Evolutionary conservation across 2,113 vertebrate genomes (phyloP).

Genomic region (Ovis canadensis): DNA sequence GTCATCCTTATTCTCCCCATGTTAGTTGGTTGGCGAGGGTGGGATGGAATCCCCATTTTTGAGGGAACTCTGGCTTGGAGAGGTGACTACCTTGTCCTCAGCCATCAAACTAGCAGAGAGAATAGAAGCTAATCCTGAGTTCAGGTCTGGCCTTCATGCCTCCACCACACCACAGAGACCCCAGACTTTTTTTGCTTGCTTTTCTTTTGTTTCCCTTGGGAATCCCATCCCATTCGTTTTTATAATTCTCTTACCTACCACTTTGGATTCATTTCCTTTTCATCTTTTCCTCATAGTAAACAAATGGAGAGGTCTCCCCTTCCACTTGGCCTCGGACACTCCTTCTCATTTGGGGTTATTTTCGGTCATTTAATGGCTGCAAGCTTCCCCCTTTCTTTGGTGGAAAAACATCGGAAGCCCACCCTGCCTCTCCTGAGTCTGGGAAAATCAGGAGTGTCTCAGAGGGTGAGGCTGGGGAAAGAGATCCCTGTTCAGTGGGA

Average conservation of each 20-base stretch:
- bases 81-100: not conserved
- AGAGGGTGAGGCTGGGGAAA: conserved; percentile 46
- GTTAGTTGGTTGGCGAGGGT: not conserved
- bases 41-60: not conserved
- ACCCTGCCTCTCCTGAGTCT: conserved; percentile 49
- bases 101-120: fast-evolving
- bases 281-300: not conserved
- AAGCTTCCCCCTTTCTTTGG: conserved; percentile 24
- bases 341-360: conserved; percentile 66
- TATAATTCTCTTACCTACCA: not conserved
- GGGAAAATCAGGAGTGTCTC: conserved; percentile 57
- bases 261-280: not conserved
- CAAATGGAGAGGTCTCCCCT: not conserved
- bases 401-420: conserved; percentile 43
- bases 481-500: not conserved
- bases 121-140: not conserved
- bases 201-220: conserved; percentile 26
- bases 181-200: no score
- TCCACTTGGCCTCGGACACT: conserved; percentile 50
- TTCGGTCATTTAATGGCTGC: conserved; percentile 49
- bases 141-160: not conserved
- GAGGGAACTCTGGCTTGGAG: not conserved
- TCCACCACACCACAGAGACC: not conserved
- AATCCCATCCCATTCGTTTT: not conserved
- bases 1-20: fast-evolving